Conservation (phyloP, 2,113 vertebrate species). For the Leiothrix lutea region DNA sequence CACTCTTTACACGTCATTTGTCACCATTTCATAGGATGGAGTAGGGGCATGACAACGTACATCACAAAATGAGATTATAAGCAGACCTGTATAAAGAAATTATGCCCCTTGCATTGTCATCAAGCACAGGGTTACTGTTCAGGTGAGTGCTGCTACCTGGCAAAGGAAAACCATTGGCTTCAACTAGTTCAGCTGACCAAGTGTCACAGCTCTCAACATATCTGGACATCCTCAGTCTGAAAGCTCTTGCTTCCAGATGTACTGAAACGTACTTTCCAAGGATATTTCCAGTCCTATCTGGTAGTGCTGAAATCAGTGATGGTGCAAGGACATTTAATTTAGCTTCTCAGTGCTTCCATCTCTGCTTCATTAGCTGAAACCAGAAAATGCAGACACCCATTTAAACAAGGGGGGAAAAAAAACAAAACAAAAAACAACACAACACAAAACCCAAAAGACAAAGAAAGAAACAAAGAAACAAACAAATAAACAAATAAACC, state of each 20-base stretch:
- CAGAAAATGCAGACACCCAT: neutral
- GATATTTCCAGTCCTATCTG: neutral
- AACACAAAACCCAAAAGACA: neutral
- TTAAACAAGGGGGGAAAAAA: neutral
- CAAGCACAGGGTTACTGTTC: neutral
- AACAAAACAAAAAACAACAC: too few relatives aligned
- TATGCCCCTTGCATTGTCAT: fast-evolving
- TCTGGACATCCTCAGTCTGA: neutral
- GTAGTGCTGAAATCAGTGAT: neutral
- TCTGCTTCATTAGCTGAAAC: neutral
- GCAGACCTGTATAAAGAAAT: neutral
- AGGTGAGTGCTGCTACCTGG: neutral
- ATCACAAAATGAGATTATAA: neutral
- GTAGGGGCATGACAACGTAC: neutral
- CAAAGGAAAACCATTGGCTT: neutral
- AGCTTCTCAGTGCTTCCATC: neutral
- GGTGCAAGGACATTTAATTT: neutral
- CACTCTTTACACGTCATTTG: neutral
- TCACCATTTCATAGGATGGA: neutral
- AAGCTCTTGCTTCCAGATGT: neutral
- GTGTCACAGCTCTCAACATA: neutral
- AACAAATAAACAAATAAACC: neutral
- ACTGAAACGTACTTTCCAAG: neutral
- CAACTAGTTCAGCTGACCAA: neutral
- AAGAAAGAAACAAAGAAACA: neutral